phyloP scores from a whole-genome alignment of 2,797 vertebrate genomes.

The Gymnocypris eckloni region DNA sequence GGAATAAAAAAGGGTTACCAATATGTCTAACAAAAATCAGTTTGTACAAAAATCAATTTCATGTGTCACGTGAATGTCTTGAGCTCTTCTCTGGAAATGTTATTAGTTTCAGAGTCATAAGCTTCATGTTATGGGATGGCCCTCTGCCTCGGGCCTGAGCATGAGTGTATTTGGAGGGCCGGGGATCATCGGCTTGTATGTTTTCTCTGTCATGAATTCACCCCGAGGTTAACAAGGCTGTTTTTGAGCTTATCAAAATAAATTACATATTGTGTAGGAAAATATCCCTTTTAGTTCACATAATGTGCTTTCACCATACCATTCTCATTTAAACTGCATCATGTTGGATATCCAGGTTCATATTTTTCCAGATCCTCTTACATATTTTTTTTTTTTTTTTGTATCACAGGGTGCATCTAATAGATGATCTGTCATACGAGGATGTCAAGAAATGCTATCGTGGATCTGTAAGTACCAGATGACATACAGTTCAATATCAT shows the following conservation, averaged over 20 bases:
- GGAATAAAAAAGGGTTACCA: background rate
- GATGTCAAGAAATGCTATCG: conserved; percentile 78
- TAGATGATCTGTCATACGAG: conserved; percentile 73
- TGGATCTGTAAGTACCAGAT: conserved; percentile 70
- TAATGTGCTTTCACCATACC: background rate
- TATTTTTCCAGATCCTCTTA: background rate
- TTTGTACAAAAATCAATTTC: background rate
- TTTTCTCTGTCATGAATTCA: background rate
- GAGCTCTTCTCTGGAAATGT: background rate
- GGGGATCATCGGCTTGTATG: background rate
- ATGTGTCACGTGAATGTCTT: background rate
- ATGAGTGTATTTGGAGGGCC: background rate
- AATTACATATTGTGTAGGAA: background rate
- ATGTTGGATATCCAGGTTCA: background rate
- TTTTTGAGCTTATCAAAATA: background rate
- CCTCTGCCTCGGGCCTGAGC: background rate
- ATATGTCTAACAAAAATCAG: background rate
- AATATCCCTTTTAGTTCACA: background rate
- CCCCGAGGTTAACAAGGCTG: conserved; percentile 9
- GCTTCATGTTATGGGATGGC: background rate
- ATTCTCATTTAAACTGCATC: background rate
- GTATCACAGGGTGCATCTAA: conserved; percentile 70
- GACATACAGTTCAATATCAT: background rate
- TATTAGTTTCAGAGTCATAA: background rate
- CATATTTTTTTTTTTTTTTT: conserved; percentile 2